Evolutionary conservation across 2,113 vertebrate genomes (phyloP), one percentile per base, ranked within the genome.

Genomic region (Natator depressus): DNA sequence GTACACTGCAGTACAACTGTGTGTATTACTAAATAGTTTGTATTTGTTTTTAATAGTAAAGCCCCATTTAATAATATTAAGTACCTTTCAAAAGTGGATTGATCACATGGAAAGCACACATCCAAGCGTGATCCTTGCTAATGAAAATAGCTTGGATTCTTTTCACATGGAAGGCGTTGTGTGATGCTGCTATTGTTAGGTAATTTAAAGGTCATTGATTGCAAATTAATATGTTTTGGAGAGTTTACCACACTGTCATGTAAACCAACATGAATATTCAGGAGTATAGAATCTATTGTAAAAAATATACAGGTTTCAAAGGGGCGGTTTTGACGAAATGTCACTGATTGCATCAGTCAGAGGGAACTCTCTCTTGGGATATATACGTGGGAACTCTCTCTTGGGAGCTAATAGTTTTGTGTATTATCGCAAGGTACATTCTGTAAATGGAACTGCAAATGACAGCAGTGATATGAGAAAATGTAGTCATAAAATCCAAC

Each of bases 381-480:
- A 38, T 1, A 55, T 69, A 87, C 50, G 87, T 51, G 80, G 31
- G 29, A n/a, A n/a, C 16, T 35, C 31, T 62, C 35, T 14, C 51
- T 49, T 89, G 80, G 59, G 84, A 93, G 82, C 29, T 9, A 10
- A 59, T 19, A 54, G 14, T 42, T 91, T 86, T 80, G 78, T 92
- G 49, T 35, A 22, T 85, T 94, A 88, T 49, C 8, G 8, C 20
- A 54, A 90, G 54, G 35, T n/a, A 62, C 75, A 90, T 93, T 82
- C 42, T 83, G 12, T 0, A 78, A 93, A 62, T 42, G 62, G 80
- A 96, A 92, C 94, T 85, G 25, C 89, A 94, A 88, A 88, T 82
- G 95, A 96, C 95, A 95, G 90, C 62, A 80, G 91, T 93, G 94
- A 95, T 93, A 78, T 76, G 94, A 94, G 93, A 82, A 95, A 92